Evolutionary conservation across 2,113 vertebrate species (phyloP).

Genomic region (Holacanthus passer): DNA sequence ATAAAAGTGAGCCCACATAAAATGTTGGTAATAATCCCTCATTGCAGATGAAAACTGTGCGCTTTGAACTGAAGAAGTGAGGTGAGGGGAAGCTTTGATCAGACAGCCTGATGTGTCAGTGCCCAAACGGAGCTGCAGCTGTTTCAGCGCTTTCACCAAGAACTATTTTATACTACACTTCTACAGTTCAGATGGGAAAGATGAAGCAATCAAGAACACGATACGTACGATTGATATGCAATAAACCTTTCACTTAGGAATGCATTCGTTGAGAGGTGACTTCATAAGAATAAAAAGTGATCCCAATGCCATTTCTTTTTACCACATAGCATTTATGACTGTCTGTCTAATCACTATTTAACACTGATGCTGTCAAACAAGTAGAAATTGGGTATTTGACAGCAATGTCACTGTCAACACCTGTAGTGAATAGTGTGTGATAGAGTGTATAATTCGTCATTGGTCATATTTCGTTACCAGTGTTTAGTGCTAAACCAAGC

Average conservation of each 20-base stretch:
- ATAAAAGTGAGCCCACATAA: background rate
- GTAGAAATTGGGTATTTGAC: background rate
- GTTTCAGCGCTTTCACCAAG: conserved; percentile 12
- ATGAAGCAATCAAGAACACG: conserved; percentile 11
- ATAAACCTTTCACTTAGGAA: background rate
- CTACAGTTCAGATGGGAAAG: background rate
- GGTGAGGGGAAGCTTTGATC: conserved; percentile 39
- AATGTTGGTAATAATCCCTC: conserved; percentile 18
- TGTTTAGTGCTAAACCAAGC: background rate
- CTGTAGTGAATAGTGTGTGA: background rate
- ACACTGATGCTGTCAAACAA: background rate
- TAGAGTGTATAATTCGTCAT: background rate
- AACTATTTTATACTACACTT: conserved; percentile 2
- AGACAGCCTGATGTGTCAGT: conserved; percentile 13
- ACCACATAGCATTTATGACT: background rate
- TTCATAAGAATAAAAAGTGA: background rate
- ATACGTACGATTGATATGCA: background rate
- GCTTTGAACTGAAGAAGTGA: conserved; percentile 46
- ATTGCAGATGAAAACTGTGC: background rate
- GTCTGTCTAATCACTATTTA: background rate
- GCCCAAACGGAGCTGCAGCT: conserved; percentile 45
- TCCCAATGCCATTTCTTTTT: background rate
- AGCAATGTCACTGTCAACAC: background rate
- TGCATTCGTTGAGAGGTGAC: background rate
- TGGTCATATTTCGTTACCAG: background rate